Base-by-base conservation (phyloP, 2,113 vertebrate species). In the Rhegmatorhina hoffmannsi region DNA sequence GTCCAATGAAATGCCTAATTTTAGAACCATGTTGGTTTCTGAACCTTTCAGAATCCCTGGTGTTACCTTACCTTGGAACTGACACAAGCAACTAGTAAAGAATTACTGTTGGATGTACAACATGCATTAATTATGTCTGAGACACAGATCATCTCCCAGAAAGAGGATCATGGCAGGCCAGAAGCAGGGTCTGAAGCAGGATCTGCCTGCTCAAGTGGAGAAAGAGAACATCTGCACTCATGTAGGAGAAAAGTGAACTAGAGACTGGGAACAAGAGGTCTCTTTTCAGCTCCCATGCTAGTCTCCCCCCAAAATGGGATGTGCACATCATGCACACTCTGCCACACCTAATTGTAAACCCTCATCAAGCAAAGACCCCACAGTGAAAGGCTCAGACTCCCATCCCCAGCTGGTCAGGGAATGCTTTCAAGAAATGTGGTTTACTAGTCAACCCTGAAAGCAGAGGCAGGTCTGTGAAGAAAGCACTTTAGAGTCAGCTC, bases 41-140 rank as follows among this genome's bases (percentile, higher is more conserved):
- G 28, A 90, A 68, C 10, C 20, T 85, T 38, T 63, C 21, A 59
- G 47, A 63, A 78, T 58, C 7, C 46, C 28, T 36, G 34, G 6
- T 33, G 31, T 52, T 56, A 40, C 43, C 53, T 58, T 21, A 49
- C 40, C 43, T 83, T 79, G 58, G 31, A 33, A 28, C 5, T 64
- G 28, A 49, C 50, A 66, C 33, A 52, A 67, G 47, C 4, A 26
- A 55, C 13, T 36, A 6, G 40, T 14, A 24, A 68, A 36, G 66
- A 49, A 20, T 91, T 60, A n/a, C 29, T 44, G 29, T 1, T 63
- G 49, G 17, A 19, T 13, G 2, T 50, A 50, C 55, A 49, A 33
- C 0, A 0, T 62, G 34, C 19, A 3, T 59, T 73, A 73, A 85
- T 96, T 40, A 60, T 0, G 0, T 33, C 64, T 40, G 47, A 81